Base-by-base conservation (phyloP, 2,113 vertebrate genomes). In the Hydrolagus affinis region DNA sequence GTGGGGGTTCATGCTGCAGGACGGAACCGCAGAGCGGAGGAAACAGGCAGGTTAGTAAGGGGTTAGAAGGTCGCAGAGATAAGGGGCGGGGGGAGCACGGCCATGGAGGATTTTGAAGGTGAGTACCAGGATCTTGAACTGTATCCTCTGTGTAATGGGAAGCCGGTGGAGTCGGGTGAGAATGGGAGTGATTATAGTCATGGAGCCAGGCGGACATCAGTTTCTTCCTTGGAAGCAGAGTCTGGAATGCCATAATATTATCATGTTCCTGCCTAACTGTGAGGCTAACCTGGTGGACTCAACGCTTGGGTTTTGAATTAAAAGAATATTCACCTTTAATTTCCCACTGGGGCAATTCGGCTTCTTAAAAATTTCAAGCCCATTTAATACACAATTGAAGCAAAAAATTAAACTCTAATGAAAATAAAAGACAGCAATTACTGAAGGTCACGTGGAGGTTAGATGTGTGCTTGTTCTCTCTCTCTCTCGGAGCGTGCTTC, bases 391-490 rank as follows among this genome's bases (percentile, higher is more conserved):
- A 83, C 78, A 83, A 68, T 64, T 25, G 62, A 83, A 83, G 78
- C 62, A 83, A 83, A 83, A 83, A 83, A 83, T 83, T 83, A 83
- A 83, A 83, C 66, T 25, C 30, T 83, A 83, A 83, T 83, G 78
- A 83, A 83, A 83, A 83, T 83, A 83, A 83, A 83, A 83, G 64
- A 60, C 25, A 30, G 60, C 78, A 83, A 83, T 83, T 83, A 83
- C 78, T 83, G 78, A 83, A 68, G 78, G 78, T 83, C 62, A 30
- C 25, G 60, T 83, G 78, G n/a, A 83, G 62, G 78, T 83, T 83
- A 83, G 66, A 25, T 83, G 28, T 83, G 78, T 28, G 62, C 78
- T 19, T 59, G 25, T 30, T 83, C 77, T 83, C 78, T 1, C 44
- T 44, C 44, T 44, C 44, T 44, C 44, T 44, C 44, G 44, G 44